These are phyloP conservation scores for Lasioglossum lativentre DNA, from an alignment of 2,888 invertebrate genomes.

Conservation along the genomic window DNA sequence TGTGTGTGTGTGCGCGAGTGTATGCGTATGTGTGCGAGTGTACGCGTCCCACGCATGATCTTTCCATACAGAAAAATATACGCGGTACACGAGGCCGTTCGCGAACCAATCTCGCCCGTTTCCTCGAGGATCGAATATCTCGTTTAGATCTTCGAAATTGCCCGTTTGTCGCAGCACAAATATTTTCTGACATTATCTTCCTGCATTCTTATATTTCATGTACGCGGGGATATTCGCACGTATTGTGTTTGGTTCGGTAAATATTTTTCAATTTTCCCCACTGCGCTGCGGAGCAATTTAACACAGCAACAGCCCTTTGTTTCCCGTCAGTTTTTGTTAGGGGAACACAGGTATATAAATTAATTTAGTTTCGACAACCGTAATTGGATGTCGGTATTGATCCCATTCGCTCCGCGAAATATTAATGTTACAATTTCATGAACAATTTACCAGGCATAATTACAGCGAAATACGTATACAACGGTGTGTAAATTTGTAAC, in stretches of 20 bases:
- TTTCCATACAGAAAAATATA: conserved; percentile 29
- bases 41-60: background rate
- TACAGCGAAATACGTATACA: background rate
- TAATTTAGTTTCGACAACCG: background rate
- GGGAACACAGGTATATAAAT: background rate
- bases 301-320: background rate
- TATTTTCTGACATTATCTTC: background rate
- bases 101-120: conserved; percentile 13
- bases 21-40: background rate
- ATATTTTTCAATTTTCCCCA: background rate
- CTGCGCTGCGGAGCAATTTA: background rate
- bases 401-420: background rate
- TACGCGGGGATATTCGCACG: background rate
- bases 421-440: background rate
- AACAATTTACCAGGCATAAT: background rate
- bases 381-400: background rate
- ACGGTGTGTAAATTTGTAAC: background rate
- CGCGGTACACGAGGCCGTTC: background rate
- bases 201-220: background rate
- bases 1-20: background rate
- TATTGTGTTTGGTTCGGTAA: background rate
- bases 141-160: background rate
- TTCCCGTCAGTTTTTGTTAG: background rate
- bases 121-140: background rate
- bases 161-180: background rate